A percentile compares a stretch with the other conserved stretches of the same genome.
phyloP scores from a whole-genome alignment of 2,888 invertebrate species.

The Cosmia trapezina region DNA sequence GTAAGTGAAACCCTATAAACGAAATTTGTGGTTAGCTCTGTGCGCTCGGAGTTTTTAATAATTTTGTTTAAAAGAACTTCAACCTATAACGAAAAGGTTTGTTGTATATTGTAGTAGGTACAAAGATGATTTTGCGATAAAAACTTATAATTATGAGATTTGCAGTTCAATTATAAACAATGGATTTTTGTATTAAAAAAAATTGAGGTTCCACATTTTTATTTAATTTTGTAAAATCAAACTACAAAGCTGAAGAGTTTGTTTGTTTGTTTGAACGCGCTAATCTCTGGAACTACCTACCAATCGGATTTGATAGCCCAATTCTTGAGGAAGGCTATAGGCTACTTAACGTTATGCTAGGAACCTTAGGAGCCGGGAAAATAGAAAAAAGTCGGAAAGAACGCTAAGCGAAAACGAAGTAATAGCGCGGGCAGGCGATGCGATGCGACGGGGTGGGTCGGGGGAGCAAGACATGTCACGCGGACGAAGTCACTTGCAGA shows the following conservation, averaged over 20 bases:
- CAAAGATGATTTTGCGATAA: not conserved
- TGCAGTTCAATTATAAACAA: not conserved
- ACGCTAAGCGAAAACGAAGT: too few relatives aligned
- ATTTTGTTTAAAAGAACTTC: constrained; percentile 1
- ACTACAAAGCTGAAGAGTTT: not conserved
- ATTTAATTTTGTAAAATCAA: not conserved
- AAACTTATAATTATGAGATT: not conserved
- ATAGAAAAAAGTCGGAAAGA: too few relatives aligned
- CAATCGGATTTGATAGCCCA: too few relatives aligned
- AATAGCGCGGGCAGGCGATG: too few relatives aligned
- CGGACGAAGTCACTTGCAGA: too few relatives aligned
- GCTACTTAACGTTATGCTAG: too few relatives aligned
- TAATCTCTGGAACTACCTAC: too few relatives aligned
- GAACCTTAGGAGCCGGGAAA: too few relatives aligned
- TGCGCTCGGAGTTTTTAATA: not conserved
- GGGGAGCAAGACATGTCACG: too few relatives aligned
- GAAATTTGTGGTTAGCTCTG: constrained; percentile 4
- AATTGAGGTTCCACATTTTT: not conserved
- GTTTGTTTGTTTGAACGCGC: too few relatives aligned
- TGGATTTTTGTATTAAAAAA: not conserved
- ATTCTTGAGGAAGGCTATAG: too few relatives aligned
- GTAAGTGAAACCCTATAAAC: constrained; percentile 24
- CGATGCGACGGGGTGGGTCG: too few relatives aligned
- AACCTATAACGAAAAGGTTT: constrained; percentile 8
- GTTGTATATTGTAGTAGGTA: not conserved